phyloP scores from a whole-genome alignment of 2,797 vertebrate species.

The Propithecus perrieri region DNA sequence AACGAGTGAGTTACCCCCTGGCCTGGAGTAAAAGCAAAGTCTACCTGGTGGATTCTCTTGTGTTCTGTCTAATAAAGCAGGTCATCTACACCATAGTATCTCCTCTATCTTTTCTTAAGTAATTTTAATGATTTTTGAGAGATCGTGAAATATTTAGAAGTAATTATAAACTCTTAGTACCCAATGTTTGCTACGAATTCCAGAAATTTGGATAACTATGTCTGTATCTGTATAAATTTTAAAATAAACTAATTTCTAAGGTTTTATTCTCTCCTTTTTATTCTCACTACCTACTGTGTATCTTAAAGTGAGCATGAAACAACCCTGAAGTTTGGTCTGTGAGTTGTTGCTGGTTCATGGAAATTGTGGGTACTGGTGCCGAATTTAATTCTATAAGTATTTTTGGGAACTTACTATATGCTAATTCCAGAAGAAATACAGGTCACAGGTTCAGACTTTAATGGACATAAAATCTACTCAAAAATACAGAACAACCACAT shows the following conservation, averaged over 20 bases:
- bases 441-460: background rate
- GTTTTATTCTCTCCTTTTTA: constrained; percentile 41
- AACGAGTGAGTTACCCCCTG: background rate
- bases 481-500: constrained; percentile 14
- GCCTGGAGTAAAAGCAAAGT: background rate
- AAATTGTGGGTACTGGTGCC: background rate
- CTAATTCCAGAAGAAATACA: constrained; percentile 25
- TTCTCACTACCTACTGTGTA: background rate
- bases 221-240: background rate
- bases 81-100: background rate
- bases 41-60: background rate
- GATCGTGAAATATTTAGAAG: background rate
- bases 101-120: background rate
- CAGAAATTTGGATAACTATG: background rate
- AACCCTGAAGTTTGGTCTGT: background rate
- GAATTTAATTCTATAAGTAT: constrained; percentile 34
- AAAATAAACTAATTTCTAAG: constrained; percentile 34
- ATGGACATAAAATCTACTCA: constrained; percentile 11
- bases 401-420: background rate
- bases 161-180: background rate
- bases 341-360: constrained; percentile 5
- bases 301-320: background rate
- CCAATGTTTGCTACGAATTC: background rate
- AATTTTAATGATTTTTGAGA: constrained; percentile 19
- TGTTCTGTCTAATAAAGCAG: background rate